These are phyloP conservation scores for Bubo blakistoni DNA, from an alignment of 2,113 vertebrate species.

Conservation along the genomic window DNA sequence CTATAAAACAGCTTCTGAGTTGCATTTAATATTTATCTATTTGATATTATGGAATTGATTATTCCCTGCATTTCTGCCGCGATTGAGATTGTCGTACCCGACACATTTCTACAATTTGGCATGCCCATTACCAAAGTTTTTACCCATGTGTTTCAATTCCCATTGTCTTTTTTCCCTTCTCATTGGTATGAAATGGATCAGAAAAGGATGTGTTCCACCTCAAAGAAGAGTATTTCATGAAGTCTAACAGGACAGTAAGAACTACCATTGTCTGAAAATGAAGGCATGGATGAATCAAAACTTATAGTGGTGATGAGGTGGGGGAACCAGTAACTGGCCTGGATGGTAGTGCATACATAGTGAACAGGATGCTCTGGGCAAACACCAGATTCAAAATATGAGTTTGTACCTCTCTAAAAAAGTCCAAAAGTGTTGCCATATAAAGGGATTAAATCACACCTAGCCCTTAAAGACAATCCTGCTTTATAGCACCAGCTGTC, in stretches of 20 bases:
- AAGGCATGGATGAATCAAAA: not conserved
- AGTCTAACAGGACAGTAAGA: not conserved
- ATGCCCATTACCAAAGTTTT: not conserved
- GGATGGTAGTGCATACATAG: not conserved
- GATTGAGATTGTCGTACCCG: too few relatives aligned
- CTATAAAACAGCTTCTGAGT: not conserved
- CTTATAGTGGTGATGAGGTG: not conserved
- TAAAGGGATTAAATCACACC: not conserved
- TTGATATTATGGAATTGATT: not conserved
- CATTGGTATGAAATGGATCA: not conserved
- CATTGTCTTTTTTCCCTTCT: not conserved
- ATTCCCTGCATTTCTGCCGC: not conserved
- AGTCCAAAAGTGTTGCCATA: not conserved
- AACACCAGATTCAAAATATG: not conserved
- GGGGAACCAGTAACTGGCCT: not conserved
- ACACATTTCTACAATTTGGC: not conserved
- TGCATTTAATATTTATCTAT: not conserved
- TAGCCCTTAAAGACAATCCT: not conserved
- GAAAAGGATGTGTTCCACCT: not conserved
- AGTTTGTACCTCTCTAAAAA: not conserved
- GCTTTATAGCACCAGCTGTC: not conserved
- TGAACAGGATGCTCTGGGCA: not conserved
- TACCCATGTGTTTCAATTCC: not conserved
- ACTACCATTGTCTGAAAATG: not conserved
- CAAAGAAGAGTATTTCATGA: not conserved